These are phyloP conservation scores for Atherinomorus stipes DNA, from an alignment of 2,113 vertebrate species.

Conservation along the genomic window DNA sequence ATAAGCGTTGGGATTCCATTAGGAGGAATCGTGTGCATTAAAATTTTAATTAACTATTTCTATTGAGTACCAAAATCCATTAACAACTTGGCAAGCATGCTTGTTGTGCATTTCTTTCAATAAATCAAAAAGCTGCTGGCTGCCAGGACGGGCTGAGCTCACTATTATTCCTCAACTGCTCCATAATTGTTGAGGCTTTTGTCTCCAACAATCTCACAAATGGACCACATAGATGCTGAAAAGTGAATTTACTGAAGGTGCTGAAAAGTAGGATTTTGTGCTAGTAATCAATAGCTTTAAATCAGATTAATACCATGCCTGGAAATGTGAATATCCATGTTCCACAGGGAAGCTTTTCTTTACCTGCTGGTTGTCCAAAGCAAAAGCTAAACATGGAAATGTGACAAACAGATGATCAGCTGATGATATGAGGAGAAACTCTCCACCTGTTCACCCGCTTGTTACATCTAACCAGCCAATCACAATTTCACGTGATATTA, in stretches of 20 bases:
- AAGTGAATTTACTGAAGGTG: slow-evolving; percentile 6
- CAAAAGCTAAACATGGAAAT: no score
- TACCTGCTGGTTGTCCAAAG: no score
- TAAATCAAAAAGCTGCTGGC: slow-evolving; percentile 42
- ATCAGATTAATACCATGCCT: not conserved
- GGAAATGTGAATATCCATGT: slow-evolving; percentile 1
- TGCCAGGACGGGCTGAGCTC: slow-evolving; percentile 21
- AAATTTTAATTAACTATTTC: slow-evolving; percentile 48
- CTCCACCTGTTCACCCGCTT: no score
- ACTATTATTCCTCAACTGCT: slow-evolving; percentile 38
- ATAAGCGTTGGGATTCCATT: slow-evolving; percentile 14
- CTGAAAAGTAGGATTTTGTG: not conserved
- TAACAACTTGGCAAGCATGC: slow-evolving; percentile 53
- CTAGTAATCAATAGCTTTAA: slow-evolving; percentile 11
- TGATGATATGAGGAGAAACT: no score
- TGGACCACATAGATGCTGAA: not conserved
- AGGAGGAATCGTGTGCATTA: slow-evolving; percentile 25
- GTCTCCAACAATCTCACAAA: slow-evolving; percentile 21
- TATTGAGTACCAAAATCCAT: slow-evolving; percentile 53
- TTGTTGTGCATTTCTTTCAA: slow-evolving; percentile 41
- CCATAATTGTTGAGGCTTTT: slow-evolving; percentile 15
- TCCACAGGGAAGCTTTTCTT: not conserved
- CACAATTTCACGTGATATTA: no score
- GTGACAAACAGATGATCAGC: no score
- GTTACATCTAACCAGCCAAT: no score